Evolutionary conservation across 2,797 vertebrate species (phyloP).

Genomic region (Atherinosoma microstoma): DNA sequence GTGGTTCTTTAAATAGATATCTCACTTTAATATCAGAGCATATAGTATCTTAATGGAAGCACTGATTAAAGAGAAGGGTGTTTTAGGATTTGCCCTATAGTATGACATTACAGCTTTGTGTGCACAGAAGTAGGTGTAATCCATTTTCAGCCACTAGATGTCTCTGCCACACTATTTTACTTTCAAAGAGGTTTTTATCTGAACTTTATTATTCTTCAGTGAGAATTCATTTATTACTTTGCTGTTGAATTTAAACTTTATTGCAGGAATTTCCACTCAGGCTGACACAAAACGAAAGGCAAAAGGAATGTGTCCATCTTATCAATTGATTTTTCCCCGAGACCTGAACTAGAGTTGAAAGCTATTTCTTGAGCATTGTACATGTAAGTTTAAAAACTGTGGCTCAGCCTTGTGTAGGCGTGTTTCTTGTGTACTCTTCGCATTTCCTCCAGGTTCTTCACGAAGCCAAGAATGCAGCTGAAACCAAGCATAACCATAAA

Average conservation of each 20-base stretch:
- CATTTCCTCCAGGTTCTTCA: constrained; percentile 3
- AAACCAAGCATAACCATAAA: constrained; percentile 4
- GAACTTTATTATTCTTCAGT: constrained; percentile 10
- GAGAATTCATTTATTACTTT: not conserved
- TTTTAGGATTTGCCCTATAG: not conserved
- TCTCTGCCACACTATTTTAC: constrained; percentile 60
- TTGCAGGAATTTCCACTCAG: constrained; percentile 6
- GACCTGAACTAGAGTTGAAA: not conserved
- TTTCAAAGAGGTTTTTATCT: not conserved
- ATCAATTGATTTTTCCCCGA: not conserved
- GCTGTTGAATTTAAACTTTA: not conserved
- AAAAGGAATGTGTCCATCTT: not conserved
- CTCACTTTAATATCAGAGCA: not conserved
- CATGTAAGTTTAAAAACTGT: constrained; percentile 2
- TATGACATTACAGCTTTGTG: not conserved
- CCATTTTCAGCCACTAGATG: constrained; percentile 73
- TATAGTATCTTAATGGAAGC: not conserved
- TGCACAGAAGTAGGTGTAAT: not conserved
- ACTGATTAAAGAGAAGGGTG: not conserved
- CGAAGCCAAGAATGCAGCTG: not conserved
- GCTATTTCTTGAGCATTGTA: not conserved
- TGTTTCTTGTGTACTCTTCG: constrained; percentile 1
- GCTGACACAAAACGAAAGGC: not conserved
- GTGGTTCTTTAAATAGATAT: not conserved
- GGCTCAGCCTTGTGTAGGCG: not conserved